These are phyloP conservation scores for Hypolimnas misippus DNA, from an alignment of 2,888 invertebrate species.

Conservation along the genomic window DNA sequence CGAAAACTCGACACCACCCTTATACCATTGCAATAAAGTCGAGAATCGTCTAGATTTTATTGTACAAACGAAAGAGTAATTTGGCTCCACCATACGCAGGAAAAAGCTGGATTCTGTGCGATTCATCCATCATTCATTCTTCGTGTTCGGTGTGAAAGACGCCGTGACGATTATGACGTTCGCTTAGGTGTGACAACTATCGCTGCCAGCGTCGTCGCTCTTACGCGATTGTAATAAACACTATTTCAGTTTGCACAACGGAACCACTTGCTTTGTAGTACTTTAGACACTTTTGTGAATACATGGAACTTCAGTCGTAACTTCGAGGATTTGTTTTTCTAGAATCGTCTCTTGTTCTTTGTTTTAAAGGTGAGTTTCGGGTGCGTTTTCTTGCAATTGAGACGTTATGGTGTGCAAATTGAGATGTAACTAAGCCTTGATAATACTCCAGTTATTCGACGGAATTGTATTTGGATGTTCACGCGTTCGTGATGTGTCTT, in stretches of 20 bases:
- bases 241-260: conserved; percentile 57
- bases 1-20: conserved; percentile 16
- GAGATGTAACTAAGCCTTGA: conserved; percentile 61
- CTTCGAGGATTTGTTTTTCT: conserved; percentile 9
- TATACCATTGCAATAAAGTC: conserved; percentile 44
- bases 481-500: conserved; percentile 12
- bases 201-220: conserved; percentile 49
- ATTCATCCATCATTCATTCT: conserved; percentile 80
- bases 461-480: conserved; percentile 55
- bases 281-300: conserved; percentile 55
- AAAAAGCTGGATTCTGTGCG: conserved; percentile 71
- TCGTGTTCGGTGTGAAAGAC: conserved; percentile 72
- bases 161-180: conserved; percentile 73
- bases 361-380: conserved; percentile 16
- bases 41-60: conserved; percentile 37
- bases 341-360: conserved; percentile 5
- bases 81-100: conserved; percentile 56
- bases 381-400: conserved; percentile 2
- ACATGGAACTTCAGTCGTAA: conserved; percentile 29
- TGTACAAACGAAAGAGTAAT: conserved; percentile 41
- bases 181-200: conserved; percentile 55
- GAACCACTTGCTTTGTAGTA: conserved; percentile 54
- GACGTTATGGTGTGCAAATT: conserved; percentile 21
- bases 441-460: conserved; percentile 59
- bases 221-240: conserved; percentile 56